These are phyloP conservation scores for Aphelocoma californica DNA, from an alignment of 2,797 vertebrate genomes.

Conservation along the genomic window DNA sequence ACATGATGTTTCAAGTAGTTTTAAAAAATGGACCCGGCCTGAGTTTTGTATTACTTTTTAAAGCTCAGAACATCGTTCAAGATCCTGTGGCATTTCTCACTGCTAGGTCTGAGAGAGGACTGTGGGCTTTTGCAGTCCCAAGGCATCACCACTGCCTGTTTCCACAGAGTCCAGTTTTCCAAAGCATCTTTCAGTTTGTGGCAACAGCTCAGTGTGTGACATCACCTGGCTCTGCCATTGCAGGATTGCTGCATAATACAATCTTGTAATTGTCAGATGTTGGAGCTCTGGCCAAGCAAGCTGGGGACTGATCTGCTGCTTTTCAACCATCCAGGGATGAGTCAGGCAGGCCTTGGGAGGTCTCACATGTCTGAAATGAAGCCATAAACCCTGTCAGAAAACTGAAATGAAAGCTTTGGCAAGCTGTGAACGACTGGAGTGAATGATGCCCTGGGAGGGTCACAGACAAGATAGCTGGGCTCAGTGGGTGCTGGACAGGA, in stretches of 20 bases:
- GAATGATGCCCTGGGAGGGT: background rate
- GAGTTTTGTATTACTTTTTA: constrained; percentile 45
- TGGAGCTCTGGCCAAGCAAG: background rate
- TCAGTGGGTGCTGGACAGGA: rapidly evolving
- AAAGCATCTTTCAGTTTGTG: background rate
- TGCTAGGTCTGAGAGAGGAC: background rate
- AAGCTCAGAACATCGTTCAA: constrained; percentile 39
- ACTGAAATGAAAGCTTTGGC: background rate
- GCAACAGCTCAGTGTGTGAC: background rate
- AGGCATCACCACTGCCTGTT: background rate
- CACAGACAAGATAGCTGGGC: background rate
- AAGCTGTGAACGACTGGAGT: background rate
- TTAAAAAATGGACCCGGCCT: background rate
- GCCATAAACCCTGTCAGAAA: background rate
- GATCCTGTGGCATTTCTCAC: constrained; percentile 14
- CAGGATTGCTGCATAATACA: background rate
- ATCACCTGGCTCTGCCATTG: background rate
- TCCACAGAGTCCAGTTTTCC: background rate
- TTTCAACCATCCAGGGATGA: background rate
- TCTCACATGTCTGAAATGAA: background rate
- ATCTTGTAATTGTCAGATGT: background rate
- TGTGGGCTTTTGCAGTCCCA: background rate
- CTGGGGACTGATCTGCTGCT: background rate
- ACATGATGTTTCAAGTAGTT: constrained; percentile 37
- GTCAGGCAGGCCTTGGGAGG: background rate